These are phyloP conservation scores for Petrolisthes manimaculis DNA, from an alignment of 2,888 invertebrate species.

Conservation along the genomic window DNA sequence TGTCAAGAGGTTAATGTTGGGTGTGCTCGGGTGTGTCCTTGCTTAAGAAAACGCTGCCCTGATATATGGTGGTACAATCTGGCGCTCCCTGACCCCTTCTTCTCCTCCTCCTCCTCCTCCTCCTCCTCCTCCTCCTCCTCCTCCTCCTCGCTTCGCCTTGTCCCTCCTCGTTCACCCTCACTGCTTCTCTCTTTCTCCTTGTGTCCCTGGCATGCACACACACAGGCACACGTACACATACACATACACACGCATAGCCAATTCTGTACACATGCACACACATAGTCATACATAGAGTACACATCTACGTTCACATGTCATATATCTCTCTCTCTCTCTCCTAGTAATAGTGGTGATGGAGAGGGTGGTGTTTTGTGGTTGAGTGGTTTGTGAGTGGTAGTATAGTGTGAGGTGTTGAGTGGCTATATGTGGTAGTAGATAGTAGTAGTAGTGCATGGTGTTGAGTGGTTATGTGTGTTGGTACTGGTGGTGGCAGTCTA, in stretches of 20 bases:
- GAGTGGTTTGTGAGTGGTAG: not conserved
- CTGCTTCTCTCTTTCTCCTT: not conserved
- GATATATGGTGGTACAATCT: slow-evolving; percentile 5
- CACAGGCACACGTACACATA: not conserved
- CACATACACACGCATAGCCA: not conserved
- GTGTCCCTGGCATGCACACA: not conserved
- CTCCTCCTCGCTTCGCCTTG: no score
- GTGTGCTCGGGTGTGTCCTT: not conserved
- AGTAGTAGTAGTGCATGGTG: not conserved
- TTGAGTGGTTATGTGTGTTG: not conserved
- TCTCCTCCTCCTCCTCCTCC: not conserved
- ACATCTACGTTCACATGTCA: not conserved
- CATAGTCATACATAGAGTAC: not conserved
- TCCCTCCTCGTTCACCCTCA: not conserved
- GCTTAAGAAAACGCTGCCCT: not conserved
- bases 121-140: no score
- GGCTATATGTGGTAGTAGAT: not conserved
- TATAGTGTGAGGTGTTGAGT: not conserved
- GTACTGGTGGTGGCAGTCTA: not conserved
- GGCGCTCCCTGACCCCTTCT: not conserved
- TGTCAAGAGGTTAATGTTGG: slow-evolving; percentile 19
- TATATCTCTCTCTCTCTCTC: not conserved
- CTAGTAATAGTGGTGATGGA: not conserved
- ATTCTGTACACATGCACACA: not conserved
- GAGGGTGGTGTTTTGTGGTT: not conserved